Base-by-base conservation (phyloP, 2,113 vertebrate species). In the Macroglossus sobrinus region DNA sequence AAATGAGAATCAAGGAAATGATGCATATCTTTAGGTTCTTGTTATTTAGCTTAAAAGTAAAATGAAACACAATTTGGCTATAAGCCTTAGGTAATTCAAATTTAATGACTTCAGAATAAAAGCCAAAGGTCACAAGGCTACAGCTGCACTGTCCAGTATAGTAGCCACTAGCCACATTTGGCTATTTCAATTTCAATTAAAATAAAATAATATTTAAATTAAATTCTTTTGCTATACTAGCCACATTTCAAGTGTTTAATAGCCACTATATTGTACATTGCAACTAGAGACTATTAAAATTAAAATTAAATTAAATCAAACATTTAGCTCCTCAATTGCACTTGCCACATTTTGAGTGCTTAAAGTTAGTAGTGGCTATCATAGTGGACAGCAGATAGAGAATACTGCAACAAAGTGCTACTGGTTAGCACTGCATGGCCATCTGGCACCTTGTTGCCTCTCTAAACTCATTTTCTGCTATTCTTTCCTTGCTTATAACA, bases 11-110 rank as follows among this genome's bases (percentile, higher is more conserved):
- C 50, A 74, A 94, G 59, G 33, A 95, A 82, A 92, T 55, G 5
- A 53, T 89, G 28, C 78, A 38, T 76, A 47, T 85, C 55, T 86
- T 82, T 78, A 94, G 16, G n/a, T 76, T 91, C 33, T 38, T 80
- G 26, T 68, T 82, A 84, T 30, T 95, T 96, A 86, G 57, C 33
- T 71, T 80, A 79, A 97, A 93, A 91, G 40, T 57, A 86, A 95
- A 96, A 71, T 5, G 85, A 79, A 93, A 89, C n/a, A 93, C 38
- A 93, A 68, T 87, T 72, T 94, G 28, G n/a, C 22, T 59, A 84
- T 24, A 75, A 24, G 84, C 3, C 14, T 68, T 55, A 45, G 0
- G 55, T 71, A 72, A 89, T 81, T 78, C 50, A 79, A 69, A 94
- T 59, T 88, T 50, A 33, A 57, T 92, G 80, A 75, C 35, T 72